phyloP scores from a whole-genome alignment of 2,797 vertebrate genomes.

The Clarias pachynema region DNA sequence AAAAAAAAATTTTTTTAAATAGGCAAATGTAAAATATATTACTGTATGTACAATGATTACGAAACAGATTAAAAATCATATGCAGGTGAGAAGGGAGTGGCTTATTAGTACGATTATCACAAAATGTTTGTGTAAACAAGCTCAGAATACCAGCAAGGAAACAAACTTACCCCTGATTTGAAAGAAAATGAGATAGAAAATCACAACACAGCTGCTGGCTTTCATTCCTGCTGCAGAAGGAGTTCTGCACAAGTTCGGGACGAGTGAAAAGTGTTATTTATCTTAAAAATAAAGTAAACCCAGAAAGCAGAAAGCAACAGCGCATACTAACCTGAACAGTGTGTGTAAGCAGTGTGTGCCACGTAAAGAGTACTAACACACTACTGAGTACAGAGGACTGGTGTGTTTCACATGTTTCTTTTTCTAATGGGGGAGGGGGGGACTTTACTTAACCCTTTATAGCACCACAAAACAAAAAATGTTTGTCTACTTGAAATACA shows the following conservation, averaged over 20 bases:
- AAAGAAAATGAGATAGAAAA: neutral
- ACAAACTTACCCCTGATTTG: slow-evolving; percentile 13
- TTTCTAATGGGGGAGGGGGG: neutral
- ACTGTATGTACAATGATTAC: neutral
- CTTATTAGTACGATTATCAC: no score
- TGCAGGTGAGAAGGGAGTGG: neutral
- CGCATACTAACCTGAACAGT: neutral
- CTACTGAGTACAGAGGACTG: neutral
- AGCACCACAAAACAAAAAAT: neutral
- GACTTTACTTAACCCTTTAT: neutral
- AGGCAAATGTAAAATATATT: neutral
- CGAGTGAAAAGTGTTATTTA: neutral
- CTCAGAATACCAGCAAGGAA: neutral
- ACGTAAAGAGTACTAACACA: neutral
- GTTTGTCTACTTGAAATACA: neutral
- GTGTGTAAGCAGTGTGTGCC: neutral
- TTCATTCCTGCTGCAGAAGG: slow-evolving; percentile 1
- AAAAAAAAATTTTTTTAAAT: neutral
- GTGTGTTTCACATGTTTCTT: neutral
- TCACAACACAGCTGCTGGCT: neutral
- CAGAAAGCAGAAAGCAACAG: neutral
- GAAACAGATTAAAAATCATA: neutral
- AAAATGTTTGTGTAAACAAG: neutral
- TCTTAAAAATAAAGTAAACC: neutral
- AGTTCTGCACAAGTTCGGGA: neutral